phyloP scores from a whole-genome alignment of 1,140 invertebrate genomes.

The Nixonia krombeini region DNA sequence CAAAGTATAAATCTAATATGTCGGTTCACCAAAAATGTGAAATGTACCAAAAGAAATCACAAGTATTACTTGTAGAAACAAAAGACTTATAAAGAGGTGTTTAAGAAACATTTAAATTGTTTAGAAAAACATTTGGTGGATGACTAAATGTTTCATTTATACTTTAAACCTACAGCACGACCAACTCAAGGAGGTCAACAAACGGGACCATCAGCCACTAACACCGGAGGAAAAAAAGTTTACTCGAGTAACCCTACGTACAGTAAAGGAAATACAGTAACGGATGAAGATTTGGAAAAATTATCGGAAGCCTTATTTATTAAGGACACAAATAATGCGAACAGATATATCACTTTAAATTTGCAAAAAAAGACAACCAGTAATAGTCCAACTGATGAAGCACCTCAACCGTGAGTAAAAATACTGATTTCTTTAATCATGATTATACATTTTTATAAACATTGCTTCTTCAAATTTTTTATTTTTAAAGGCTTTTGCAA shows the following conservation, averaged over 20 bases:
- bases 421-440: not conserved
- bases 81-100: too few species aligned
- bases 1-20: too few species aligned
- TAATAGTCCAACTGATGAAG: constrained; percentile 78
- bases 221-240: constrained; percentile 20
- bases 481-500: constrained; percentile 74
- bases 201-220: constrained; percentile 1
- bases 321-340: constrained; percentile 81
- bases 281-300: constrained; percentile 76
- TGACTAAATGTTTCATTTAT: too few species aligned
- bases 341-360: constrained; percentile 78
- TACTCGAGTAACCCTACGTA: constrained; percentile 62
- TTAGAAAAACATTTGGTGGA: too few species aligned
- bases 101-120: too few species aligned
- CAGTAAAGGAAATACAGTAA: constrained; percentile 65
- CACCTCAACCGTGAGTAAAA: constrained; percentile 78
- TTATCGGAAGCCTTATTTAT: constrained; percentile 80
- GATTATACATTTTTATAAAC: not conserved
- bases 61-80: too few species aligned
- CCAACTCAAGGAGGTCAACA: constrained; percentile 6
- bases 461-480: constrained; percentile 1
- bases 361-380: constrained; percentile 81
- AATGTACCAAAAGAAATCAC: too few species aligned
- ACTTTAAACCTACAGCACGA: not conserved
- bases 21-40: too few species aligned